Conservation (phyloP, 2,113 vertebrate species). For the Neopipo cinnamomea region DNA sequence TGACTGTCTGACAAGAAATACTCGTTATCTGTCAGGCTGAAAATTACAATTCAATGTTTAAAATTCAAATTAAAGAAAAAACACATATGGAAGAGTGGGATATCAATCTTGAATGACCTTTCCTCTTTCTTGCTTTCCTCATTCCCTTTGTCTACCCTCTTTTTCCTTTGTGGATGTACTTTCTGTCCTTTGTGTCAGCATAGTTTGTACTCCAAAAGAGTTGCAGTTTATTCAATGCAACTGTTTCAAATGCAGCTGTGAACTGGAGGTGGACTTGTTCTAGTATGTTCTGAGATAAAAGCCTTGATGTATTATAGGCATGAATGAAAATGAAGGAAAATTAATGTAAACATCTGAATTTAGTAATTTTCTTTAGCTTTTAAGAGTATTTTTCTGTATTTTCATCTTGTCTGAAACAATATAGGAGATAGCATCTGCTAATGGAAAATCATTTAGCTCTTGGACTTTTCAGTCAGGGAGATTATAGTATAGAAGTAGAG, state of each 20-base stretch:
- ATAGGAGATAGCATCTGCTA: background rate
- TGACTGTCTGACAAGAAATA: background rate
- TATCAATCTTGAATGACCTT: background rate
- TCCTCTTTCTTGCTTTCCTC: background rate
- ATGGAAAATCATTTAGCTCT: background rate
- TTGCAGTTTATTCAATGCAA: background rate
- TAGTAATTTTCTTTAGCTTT: background rate
- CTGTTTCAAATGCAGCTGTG: background rate
- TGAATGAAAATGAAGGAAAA: background rate
- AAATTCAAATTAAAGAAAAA: background rate
- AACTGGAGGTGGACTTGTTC: background rate
- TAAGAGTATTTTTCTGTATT: background rate
- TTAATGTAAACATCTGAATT: background rate
- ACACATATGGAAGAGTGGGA: background rate
- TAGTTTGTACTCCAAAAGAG: background rate
- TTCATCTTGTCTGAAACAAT: background rate
- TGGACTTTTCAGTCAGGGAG: background rate
- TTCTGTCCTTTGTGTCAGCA: background rate
- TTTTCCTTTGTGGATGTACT: background rate
- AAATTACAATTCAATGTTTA: background rate
- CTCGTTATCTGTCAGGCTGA: background rate
- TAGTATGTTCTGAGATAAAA: background rate
- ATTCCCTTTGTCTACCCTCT: background rate
- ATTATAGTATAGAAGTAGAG: background rate
- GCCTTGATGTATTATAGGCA: background rate